Base-by-base conservation (phyloP, 1,140 invertebrate genomes). In the Drosophila sturtevanti region DNA sequence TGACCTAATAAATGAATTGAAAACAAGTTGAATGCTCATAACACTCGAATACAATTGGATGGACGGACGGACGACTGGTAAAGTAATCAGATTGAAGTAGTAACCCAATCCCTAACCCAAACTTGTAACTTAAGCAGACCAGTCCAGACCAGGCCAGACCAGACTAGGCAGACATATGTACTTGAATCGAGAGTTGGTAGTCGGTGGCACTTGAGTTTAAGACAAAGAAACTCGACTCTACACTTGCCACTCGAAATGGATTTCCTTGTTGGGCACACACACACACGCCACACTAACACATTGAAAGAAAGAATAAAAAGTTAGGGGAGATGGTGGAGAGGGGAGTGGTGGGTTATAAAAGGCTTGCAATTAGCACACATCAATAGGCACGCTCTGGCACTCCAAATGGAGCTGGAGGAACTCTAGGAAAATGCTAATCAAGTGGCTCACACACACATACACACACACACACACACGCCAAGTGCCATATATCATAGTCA, bases 401-500 rank as follows among this genome's bases (percentile, higher is more conserved):
- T 89, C 80, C 72, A 74, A 74, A 35, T 48, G 9, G 44, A 31
- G 5, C 27, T 31, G 31, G 60, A 58, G 77, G 61, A 62, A 72
- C 85, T 70, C 71, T 63, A 58, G 84, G 76, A 70, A 81, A 89
- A 89, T 89, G 85, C 85, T 89, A 89, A 89, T 89, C 81, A 89
- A 89, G 85, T 80, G 79, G 51, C 55, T 56, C 63, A 76, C 61
- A 82, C 71, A 75, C 75, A 67, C 41, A 21, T 31, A 63, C 62
- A 70, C 56, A 27, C 51, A 65, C 60, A 67, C 52, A 79, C 66
- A 72, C 60, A 67, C 56, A 72, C 64, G 68, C 68, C 72, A 75
- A 86, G 69, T 74, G 64, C 75, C 81, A 84, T 89, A 89, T 81
- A 89, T 89, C 84, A 89, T 89, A 80, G 84, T 87, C 84, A 89